Evolutionary conservation across 2,797 vertebrate genomes (phyloP).

Genomic region (Rhincodon typus): DNA sequence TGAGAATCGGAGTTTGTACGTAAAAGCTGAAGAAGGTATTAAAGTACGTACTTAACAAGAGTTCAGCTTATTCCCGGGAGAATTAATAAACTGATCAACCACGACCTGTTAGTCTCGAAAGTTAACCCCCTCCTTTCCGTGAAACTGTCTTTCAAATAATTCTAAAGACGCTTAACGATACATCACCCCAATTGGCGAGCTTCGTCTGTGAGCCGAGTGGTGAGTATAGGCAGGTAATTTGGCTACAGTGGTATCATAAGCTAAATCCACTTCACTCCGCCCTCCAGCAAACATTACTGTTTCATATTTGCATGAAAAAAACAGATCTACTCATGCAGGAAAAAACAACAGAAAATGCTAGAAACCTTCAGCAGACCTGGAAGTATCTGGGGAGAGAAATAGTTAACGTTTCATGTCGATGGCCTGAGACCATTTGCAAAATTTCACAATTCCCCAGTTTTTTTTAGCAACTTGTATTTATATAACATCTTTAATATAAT

Average conservation of each 20-base stretch:
- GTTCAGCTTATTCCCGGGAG: not conserved
- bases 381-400: too few relatives aligned
- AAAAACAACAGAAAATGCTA: not conserved
- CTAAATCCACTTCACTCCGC: not conserved
- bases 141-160: not conserved
- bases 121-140: not conserved
- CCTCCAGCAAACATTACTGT: not conserved
- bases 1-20: not conserved
- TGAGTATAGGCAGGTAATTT: not conserved
- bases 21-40: not conserved
- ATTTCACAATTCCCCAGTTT: not conserved
- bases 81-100: not conserved
- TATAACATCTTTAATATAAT: not conserved
- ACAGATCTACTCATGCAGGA: not conserved
- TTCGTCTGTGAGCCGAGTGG: not conserved
- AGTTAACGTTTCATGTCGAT: not conserved
- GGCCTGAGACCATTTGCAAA: not conserved
- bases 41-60: not conserved
- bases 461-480: not conserved
- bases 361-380: too few relatives aligned
- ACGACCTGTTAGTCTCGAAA: not conserved
- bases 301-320: not conserved
- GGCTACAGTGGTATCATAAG: not conserved
- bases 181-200: not conserved
- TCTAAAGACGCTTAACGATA: not conserved